These are phyloP conservation scores for Ptychoptera albimana DNA, from an alignment of 2,888 invertebrate genomes.

Conservation along the genomic window DNA sequence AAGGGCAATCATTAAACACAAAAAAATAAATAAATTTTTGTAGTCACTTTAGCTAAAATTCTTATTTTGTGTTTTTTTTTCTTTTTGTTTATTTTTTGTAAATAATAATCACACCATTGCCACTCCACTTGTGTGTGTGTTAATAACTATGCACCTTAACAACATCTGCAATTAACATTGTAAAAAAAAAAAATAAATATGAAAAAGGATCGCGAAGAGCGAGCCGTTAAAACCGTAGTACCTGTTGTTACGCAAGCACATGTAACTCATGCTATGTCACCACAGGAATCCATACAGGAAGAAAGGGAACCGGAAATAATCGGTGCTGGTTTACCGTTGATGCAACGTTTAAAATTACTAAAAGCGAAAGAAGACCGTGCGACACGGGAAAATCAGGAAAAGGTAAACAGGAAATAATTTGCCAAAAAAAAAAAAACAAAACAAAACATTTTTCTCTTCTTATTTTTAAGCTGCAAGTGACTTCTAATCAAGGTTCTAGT, in stretches of 20 bases:
- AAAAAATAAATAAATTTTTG: no score
- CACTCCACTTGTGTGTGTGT: no score
- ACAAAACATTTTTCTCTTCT: background rate
- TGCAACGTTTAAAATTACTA: conserved; percentile 56
- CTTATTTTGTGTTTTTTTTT: no score
- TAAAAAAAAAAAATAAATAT: no score
- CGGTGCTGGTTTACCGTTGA: conserved; percentile 53
- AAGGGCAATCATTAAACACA: no score
- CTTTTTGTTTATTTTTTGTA: no score
- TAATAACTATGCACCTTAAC: no score
- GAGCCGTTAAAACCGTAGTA: conserved; percentile 29
- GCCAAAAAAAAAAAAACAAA: background rate
- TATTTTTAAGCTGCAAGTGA: conserved; percentile 2
- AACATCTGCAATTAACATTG: no score
- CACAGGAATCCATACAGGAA: conserved; percentile 33
- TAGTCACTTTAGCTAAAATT: no score
- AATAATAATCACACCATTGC: no score
- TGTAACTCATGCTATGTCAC: conserved; percentile 41
- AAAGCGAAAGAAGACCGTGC: conserved; percentile 60
- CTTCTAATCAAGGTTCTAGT: conserved; percentile 1
- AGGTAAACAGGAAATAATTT: background rate
- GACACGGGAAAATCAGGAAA: conserved; percentile 21
- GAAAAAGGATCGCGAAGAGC: conserved; percentile 39
- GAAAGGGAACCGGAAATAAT: conserved; percentile 43
- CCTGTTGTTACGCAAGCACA: conserved; percentile 37